Percentiles rank a stretch among this genome's conserved stretches.
phyloP scores from a whole-genome alignment of 1,140 invertebrate genomes.

The Tenebrio molitor region DNA sequence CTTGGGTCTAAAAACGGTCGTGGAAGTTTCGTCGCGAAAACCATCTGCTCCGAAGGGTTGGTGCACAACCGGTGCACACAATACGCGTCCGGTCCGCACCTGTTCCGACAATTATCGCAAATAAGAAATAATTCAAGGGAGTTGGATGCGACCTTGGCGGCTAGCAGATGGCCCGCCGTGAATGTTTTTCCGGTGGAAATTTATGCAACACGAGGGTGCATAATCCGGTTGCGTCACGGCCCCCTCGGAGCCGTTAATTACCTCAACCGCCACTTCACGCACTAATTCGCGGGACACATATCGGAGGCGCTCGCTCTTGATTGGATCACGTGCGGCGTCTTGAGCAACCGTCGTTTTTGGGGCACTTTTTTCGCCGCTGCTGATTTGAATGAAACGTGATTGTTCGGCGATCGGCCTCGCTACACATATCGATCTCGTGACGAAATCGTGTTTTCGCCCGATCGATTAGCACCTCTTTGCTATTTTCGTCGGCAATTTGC shows the following conservation, averaged over 20 bases:
- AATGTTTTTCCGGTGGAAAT: too few species aligned
- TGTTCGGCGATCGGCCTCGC: conserved; percentile 33
- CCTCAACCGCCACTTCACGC: conserved; percentile 32
- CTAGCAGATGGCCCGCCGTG: not conserved
- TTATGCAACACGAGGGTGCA: conserved; percentile 35
- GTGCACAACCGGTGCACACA: too few species aligned
- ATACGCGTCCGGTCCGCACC: too few species aligned
- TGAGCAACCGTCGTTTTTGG: conserved; percentile 22
- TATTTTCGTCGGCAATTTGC: too few species aligned
- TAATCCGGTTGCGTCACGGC: conserved; percentile 1
- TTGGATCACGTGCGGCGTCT: conserved; percentile 41
- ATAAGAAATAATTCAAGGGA: too few species aligned
- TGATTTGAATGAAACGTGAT: conserved; percentile 25
- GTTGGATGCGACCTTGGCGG: too few species aligned
- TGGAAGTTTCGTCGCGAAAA: too few species aligned
- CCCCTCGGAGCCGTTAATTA: not conserved
- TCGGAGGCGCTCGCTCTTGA: conserved; percentile 14
- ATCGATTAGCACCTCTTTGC: too few species aligned
- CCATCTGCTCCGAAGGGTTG: too few species aligned
- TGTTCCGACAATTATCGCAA: too few species aligned
- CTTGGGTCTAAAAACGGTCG: too few species aligned
- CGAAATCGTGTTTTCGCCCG: not conserved
- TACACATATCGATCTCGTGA: conserved; percentile 6
- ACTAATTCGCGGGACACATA: conserved; percentile 29
- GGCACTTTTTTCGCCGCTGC: not conserved